A percentile compares a stretch with the other conserved stretches of the same genome.
These are phyloP conservation scores for Ichneumoninae sp. DNA, from an alignment of 2,888 invertebrate species.

Conservation along the genomic window DNA sequence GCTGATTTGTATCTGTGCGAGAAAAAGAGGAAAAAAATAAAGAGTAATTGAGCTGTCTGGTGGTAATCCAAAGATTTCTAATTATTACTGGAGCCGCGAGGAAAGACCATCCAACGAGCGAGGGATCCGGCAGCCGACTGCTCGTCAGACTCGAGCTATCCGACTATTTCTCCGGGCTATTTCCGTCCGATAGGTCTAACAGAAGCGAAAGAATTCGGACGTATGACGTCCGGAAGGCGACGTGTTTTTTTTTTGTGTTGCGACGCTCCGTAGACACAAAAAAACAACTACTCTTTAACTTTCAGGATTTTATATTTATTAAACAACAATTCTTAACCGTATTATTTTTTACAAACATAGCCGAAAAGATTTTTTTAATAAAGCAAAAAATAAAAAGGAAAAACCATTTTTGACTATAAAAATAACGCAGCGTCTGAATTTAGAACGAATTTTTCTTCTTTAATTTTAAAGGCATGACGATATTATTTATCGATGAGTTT, in stretches of 20 bases:
- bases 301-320: neutral
- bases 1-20: neutral
- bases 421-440: neutral
- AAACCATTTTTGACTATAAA: neutral
- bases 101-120: slow-evolving; percentile 28
- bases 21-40: neutral
- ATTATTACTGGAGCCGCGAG: slow-evolving; percentile 39
- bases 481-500: neutral
- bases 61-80: slow-evolving; percentile 16
- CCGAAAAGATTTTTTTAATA: neutral
- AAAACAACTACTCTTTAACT: neutral
- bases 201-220: slow-evolving; percentile 37
- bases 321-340: neutral
- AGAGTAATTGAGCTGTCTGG: slow-evolving; percentile 25
- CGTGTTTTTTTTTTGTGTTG: neutral
- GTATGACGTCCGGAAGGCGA: neutral
- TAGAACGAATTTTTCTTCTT: neutral
- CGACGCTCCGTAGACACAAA: neutral
- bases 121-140: slow-evolving; percentile 56
- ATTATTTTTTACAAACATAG: neutral
- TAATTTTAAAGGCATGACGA: neutral
- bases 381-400: neutral
- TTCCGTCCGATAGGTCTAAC: slow-evolving; percentile 48
- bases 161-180: slow-evolving; percentile 58
- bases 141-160: slow-evolving; percentile 50